A percentile compares a stretch with the other conserved stretches of the same genome.
Evolutionary conservation across 1,140 invertebrate species (phyloP).

Genomic region (Nasonia giraulti): DNA sequence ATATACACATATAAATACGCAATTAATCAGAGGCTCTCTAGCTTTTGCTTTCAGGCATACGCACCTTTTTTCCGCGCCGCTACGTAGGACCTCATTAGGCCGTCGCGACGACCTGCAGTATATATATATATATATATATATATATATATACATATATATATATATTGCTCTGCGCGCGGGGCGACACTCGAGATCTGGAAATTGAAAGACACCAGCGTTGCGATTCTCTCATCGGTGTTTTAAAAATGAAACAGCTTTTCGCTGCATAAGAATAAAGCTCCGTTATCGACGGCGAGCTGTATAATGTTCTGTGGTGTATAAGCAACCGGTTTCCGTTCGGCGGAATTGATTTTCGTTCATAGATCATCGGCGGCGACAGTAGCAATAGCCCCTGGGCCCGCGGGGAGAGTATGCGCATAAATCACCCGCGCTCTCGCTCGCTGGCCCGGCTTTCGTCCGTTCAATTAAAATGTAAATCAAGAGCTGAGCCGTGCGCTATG

Average conservation of each 20-base stretch:
- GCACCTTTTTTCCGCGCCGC: not conserved
- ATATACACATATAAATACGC: too few species aligned
- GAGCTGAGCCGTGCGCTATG: slow-evolving; percentile 3
- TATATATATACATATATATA: too few species aligned
- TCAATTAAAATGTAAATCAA: slow-evolving; percentile 71
- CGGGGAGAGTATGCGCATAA: slow-evolving; percentile 51
- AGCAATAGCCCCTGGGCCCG: slow-evolving; percentile 44
- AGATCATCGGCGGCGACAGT: slow-evolving; percentile 57
- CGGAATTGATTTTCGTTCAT: slow-evolving; percentile 61
- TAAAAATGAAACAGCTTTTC: not conserved
- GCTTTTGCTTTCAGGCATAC: not conserved
- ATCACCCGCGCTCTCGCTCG: slow-evolving; percentile 54
- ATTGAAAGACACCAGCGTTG: not conserved
- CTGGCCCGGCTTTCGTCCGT: slow-evolving; percentile 55
- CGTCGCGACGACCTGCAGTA: slow-evolving; percentile 10
- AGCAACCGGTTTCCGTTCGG: slow-evolving; percentile 50
- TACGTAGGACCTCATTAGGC: slow-evolving; percentile 30
- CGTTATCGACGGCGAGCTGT: not conserved
- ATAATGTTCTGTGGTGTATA: not conserved
- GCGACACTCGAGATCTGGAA: not conserved
- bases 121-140: too few species aligned
- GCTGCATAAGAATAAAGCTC: not conserved
- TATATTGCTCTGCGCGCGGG: too few species aligned
- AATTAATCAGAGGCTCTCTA: slow-evolving; percentile 35
- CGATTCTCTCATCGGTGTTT: not conserved